These are phyloP conservation scores for Xylota sylvarum DNA, from an alignment of 2,888 invertebrate species.

Conservation along the genomic window DNA sequence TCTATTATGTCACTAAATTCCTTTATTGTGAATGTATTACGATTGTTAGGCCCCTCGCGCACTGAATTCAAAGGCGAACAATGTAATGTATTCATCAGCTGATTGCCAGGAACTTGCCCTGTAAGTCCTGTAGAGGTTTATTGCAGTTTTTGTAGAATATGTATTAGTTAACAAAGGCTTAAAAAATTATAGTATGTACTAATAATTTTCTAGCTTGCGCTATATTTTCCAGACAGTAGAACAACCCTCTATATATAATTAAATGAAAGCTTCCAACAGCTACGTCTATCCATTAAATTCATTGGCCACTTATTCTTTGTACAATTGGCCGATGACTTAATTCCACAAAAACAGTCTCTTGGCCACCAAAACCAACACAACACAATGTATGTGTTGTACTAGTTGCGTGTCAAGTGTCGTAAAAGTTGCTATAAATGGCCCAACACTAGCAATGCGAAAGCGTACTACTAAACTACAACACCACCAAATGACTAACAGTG, in stretches of 20 bases:
- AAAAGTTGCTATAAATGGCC: constrained; percentile 6
- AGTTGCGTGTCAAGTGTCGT: constrained; percentile 14
- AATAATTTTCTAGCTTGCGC: too few relatives aligned
- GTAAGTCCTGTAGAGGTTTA: too few relatives aligned
- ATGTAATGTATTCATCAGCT: too few relatives aligned
- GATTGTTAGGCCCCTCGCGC: too few relatives aligned
- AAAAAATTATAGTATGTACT: too few relatives aligned
- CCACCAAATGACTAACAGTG: constrained; percentile 4
- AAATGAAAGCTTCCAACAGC: neutral
- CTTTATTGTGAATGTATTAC: too few relatives aligned
- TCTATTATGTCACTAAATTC: too few relatives aligned
- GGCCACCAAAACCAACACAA: neutral
- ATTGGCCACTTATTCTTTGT: constrained; percentile 1
- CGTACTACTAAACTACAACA: neutral
- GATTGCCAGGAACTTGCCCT: too few relatives aligned
- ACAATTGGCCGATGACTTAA: constrained; percentile 9
- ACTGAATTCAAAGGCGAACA: too few relatives aligned
- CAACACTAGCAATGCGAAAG: neutral
- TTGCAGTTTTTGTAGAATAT: too few relatives aligned
- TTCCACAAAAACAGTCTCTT: constrained; percentile 6
- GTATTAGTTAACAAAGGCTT: too few relatives aligned
- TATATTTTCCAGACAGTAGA: too few relatives aligned
- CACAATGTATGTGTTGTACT: neutral
- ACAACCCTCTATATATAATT: neutral
- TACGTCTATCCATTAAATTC: neutral